Evolutionary conservation across 2,888 invertebrate species (phyloP).

Genomic region (Unio pictorum): DNA sequence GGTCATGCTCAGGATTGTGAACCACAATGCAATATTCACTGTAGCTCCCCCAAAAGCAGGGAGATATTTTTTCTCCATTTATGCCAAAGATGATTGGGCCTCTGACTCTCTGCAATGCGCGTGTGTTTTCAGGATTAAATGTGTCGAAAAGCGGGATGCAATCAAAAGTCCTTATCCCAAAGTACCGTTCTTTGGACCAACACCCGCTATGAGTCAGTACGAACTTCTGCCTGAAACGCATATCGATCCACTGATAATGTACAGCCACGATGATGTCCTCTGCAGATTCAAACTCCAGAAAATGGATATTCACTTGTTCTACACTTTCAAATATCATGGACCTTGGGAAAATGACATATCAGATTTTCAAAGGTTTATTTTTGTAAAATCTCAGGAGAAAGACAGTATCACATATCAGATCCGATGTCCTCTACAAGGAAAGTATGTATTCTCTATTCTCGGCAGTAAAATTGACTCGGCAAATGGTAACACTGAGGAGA

Average conservation of each 20-base stretch:
- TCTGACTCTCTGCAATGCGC: slow-evolving; percentile 67
- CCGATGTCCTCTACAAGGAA: slow-evolving; percentile 63
- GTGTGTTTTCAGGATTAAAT: slow-evolving; percentile 65
- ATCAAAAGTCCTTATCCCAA: slow-evolving; percentile 60
- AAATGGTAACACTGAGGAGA: slow-evolving; percentile 37
- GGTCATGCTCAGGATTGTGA: slow-evolving; percentile 59
- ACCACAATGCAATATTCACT: slow-evolving; percentile 67
- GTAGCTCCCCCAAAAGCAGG: slow-evolving; percentile 71
- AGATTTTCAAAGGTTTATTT: slow-evolving; percentile 60
- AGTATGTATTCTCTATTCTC: slow-evolving; percentile 66
- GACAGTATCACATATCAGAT: slow-evolving; percentile 60
- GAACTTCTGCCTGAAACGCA: slow-evolving; percentile 58
- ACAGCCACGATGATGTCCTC: slow-evolving; percentile 54
- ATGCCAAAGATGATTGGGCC: slow-evolving; percentile 65
- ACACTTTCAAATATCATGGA: slow-evolving; percentile 59
- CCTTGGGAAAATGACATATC: slow-evolving; percentile 53
- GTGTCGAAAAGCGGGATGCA: slow-evolving; percentile 53
- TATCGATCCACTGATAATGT: slow-evolving; percentile 57
- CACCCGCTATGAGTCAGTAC: slow-evolving; percentile 49
- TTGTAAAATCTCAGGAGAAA: slow-evolving; percentile 59
- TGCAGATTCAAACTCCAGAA: slow-evolving; percentile 56
- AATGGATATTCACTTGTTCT: slow-evolving; percentile 47
- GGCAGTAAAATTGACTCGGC: slow-evolving; percentile 35
- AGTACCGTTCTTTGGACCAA: slow-evolving; percentile 62
- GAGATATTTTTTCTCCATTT: slow-evolving; percentile 71